Conservation (phyloP, 1,140 invertebrate species). For the Doryteuthis pealeii region DNA sequence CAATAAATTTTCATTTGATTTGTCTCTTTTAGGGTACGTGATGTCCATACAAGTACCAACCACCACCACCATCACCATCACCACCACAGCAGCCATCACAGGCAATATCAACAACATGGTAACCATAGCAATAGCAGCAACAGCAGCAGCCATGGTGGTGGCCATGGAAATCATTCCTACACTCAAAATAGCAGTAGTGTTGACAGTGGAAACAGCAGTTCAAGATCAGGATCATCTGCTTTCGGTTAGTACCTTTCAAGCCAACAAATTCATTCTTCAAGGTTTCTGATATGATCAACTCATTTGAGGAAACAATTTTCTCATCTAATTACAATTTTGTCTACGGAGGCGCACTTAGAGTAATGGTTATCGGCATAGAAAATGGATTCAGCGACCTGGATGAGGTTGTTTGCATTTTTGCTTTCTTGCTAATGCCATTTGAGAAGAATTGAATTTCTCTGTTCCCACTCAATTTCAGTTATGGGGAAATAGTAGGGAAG, state of each 20-base stretch:
- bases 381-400: too few relatives aligned
- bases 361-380: too few relatives aligned
- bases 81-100: not conserved
- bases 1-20: not conserved
- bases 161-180: not conserved
- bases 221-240: slow-evolving; percentile 10
- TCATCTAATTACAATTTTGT: too few relatives aligned
- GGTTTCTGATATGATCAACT: too few relatives aligned
- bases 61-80: not conserved
- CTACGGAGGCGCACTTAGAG: too few relatives aligned
- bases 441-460: too few relatives aligned
- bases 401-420: too few relatives aligned
- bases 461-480: too few relatives aligned
- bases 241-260: not conserved
- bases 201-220: not conserved
- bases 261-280: too few relatives aligned
- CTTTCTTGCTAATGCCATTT: too few relatives aligned
- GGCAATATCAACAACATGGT: not conserved
- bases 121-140: not conserved
- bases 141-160: not conserved
- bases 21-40: not conserved
- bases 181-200: not conserved
- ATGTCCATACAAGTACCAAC: slow-evolving; percentile 1
- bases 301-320: too few relatives aligned
- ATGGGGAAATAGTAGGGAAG: too few relatives aligned